phyloP scores from a whole-genome alignment of 2,888 invertebrate genomes.

The Drosophila nr. perissopoda region DNA sequence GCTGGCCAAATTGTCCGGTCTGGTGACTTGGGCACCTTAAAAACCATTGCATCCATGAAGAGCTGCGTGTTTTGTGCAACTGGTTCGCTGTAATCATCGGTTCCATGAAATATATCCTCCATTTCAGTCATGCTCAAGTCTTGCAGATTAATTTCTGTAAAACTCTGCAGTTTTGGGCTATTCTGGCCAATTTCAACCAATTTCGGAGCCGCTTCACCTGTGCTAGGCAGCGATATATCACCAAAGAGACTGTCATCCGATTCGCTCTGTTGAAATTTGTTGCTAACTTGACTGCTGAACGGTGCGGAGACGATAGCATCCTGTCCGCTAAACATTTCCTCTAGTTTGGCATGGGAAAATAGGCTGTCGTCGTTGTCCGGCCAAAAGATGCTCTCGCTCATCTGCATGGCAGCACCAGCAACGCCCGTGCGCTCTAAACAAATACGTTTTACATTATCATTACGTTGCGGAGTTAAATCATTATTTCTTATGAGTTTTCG shows the following conservation, averaged over 20 bases:
- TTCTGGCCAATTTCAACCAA: background rate
- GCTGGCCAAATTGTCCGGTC: slow-evolving; percentile 10
- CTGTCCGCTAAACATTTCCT: slow-evolving; percentile 54
- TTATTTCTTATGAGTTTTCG: slow-evolving; percentile 16
- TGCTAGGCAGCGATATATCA: slow-evolving; percentile 60
- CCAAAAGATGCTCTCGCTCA: slow-evolving; percentile 66
- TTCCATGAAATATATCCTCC: slow-evolving; percentile 63
- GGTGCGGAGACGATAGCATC: slow-evolving; percentile 26
- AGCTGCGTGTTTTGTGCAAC: slow-evolving; percentile 82
- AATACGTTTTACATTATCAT: slow-evolving; percentile 51
- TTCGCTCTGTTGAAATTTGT: slow-evolving; percentile 33
- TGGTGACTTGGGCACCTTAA: slow-evolving; percentile 67
- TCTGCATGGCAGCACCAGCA: slow-evolving; percentile 2
- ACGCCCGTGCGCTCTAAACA: slow-evolving; percentile 20
- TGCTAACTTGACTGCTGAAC: slow-evolving; percentile 22
- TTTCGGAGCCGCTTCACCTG: background rate
- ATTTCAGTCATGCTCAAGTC: slow-evolving; percentile 54
- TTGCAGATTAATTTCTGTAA: slow-evolving; percentile 69
- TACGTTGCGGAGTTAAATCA: slow-evolving; percentile 18
- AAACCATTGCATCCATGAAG: slow-evolving; percentile 81
- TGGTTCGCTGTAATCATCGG: slow-evolving; percentile 45
- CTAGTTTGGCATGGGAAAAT: slow-evolving; percentile 74
- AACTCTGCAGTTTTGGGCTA: slow-evolving; percentile 25
- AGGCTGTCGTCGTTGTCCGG: slow-evolving; percentile 79
- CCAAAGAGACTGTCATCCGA: slow-evolving; percentile 75